Evolutionary conservation across 37 sponge, comb jelly and placozoan species (phyloP).

Genomic region (Lycopodina hypogea): DNA sequence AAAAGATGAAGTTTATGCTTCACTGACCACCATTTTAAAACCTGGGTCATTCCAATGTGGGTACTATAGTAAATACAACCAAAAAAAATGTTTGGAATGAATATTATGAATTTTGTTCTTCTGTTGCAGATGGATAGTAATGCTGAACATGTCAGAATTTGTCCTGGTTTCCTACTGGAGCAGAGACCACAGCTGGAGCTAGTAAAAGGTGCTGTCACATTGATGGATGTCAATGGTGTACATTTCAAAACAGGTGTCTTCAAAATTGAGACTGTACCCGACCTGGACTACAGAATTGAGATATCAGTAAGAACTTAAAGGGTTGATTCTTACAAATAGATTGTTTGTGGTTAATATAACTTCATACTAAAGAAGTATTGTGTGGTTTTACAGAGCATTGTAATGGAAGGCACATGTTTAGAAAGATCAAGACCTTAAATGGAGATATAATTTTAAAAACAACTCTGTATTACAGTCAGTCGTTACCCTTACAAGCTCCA

Average conservation of each 20-base stretch:
- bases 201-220: neutral
- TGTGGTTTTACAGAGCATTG: no score
- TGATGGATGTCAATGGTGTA: neutral
- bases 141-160: neutral
- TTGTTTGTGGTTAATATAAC: no score
- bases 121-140: neutral
- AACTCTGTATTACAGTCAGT: no score
- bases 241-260: neutral
- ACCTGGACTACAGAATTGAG: neutral
- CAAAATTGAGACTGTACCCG: neutral
- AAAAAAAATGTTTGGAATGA: neutral
- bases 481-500: no score
- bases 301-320: neutral
- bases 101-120: neutral
- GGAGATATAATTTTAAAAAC: no score
- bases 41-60: neutral
- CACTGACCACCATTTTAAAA: neutral
- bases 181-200: neutral
- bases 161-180: constrained; percentile 1
- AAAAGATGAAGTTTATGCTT: neutral
- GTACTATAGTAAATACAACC: no score
- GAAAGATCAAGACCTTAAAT: no score
- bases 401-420: no score
- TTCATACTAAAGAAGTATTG: no score
- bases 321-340: no score